Base-by-base conservation (phyloP, 2,888 invertebrate species). In the Pegoplata infirma region DNA sequence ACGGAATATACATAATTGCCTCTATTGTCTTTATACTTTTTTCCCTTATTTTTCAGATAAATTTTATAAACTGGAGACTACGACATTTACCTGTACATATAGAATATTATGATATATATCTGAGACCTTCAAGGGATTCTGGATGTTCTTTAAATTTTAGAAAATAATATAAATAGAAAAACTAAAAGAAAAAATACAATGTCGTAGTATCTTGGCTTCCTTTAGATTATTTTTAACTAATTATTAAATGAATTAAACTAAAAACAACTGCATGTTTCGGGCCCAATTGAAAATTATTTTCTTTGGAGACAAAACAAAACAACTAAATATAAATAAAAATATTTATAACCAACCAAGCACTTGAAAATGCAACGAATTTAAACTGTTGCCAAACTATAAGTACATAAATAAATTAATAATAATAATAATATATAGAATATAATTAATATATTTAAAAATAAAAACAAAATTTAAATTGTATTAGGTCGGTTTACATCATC, bases 361-460 rank as follows among this genome's bases (percentile, higher is more conserved):
- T 75, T 75, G 67, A 71, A 74, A 72, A 79, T 79, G 81, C 81
- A 81, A 81, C 81, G 81, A 81, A 81, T 81, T 81, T 81, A 81
- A 68, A 68, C 74, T 81, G 81, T 81, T 81, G 81, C 81, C 81
- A 81, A 81, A 81, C 72, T 77, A 76, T 77, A 68, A 75, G 74
- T 79, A 79, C 71, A 79, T 71, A 61, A 76, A 63, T 53, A 67
- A 58, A 47, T 49, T n/a, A n/a, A n/a, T n/a, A n/a, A n/a, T n/a
- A n/a, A n/a, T n/a, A n/a, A n/a, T n/a, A n/a, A n/a, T 58, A 66
- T 36, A 75, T 61, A 71, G 69, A 71, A 67, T 79, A 67, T 58
- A 67, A n/a, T n/a, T n/a, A n/a, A 64, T 59, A 72, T 61, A 72
- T 49, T 49, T 63, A 71, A 59, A 58, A 55, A 61, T 51, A 51